Conservation (phyloP, 2,113 vertebrate genomes). For the Spea bombifrons region DNA sequence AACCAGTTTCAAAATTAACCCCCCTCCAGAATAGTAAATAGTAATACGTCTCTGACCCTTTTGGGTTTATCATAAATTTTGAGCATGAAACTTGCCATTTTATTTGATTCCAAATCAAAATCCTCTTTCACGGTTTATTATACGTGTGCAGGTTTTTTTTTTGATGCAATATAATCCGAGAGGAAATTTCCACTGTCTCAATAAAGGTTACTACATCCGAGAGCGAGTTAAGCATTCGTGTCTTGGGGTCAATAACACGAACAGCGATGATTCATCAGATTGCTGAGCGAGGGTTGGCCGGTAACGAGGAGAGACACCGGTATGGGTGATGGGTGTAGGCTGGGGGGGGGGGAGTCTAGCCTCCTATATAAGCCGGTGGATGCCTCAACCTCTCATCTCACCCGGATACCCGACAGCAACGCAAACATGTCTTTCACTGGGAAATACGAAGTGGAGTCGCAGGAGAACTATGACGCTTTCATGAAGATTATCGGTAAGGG, state of each 20-base stretch:
- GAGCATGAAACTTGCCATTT: too few relatives aligned
- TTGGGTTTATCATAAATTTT: too few relatives aligned
- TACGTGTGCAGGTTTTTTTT: too few relatives aligned
- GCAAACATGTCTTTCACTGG: slow-evolving; percentile 72
- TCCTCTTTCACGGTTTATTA: too few relatives aligned
- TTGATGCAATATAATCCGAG: too few relatives aligned
- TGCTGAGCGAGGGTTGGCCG: background rate
- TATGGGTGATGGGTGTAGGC: background rate
- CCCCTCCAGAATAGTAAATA: too few relatives aligned
- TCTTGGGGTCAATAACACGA: background rate
- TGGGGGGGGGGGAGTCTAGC: background rate
- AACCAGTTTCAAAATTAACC: too few relatives aligned
- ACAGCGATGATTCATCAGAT: background rate
- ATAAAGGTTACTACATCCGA: background rate
- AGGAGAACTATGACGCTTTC: slow-evolving; percentile 77
- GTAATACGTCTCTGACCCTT: too few relatives aligned
- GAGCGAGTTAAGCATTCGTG: background rate
- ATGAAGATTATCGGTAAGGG: slow-evolving; percentile 62
- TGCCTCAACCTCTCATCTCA: background rate
- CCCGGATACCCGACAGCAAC: slow-evolving; percentile 12
- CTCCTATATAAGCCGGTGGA: background rate
- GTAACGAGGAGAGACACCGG: background rate
- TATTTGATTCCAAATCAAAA: too few relatives aligned
- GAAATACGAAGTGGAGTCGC: slow-evolving; percentile 73
- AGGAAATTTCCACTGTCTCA: too few relatives aligned